Evolutionary conservation across 2,113 vertebrate genomes (phyloP), one percentile per base, ranked within the genome.

Genomic region (Nesoenas mayeri): DNA sequence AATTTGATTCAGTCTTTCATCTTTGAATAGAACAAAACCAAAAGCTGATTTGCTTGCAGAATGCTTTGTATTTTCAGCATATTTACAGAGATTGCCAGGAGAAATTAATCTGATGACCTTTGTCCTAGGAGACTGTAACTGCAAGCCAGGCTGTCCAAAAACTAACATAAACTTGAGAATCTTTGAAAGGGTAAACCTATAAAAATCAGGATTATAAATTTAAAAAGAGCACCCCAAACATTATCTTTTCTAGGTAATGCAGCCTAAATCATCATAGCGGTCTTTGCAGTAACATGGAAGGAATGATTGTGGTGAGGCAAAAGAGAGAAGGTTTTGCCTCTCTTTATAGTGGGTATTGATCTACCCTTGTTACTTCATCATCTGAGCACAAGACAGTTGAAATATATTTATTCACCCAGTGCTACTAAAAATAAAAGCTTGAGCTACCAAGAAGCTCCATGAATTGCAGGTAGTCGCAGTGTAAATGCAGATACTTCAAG

Each of bases 51-150:
- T 87, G 42, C 34, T 88, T 73, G 54, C 15, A 75, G 28, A 89
- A 86, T 40, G 28, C n/a, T 93, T 88, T 79, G 38, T 62, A 24
- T n/a, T 79, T 94, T 91, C 4, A 5, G 17, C 38, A 70, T 81
- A 32, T 70, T 67, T 93, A 77, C 58, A 88, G 66, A 61, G 25
- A 64, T 10, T 71, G 28, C 12, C 29, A 65, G 42, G 34, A 53
- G 34, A 88, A 84, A 91, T 79, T 38, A 86, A 77, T 88, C 71
- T 89, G 57, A 85, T 92, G 58, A 65, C 58, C 51, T 90, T 88
- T 73, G 51, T 77, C 51, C 71, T 16, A 36, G 54, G 61, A 82
- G n/a, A 80, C 50, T 75, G 48, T 31, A 95, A 74, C 64, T 93
- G 60, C 57, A 91, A 88, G 48, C 85, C 61, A 75, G 18, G 44